Base-by-base conservation (phyloP, 2,113 vertebrate genomes). In the Campylomormyrus numenius region DNA sequence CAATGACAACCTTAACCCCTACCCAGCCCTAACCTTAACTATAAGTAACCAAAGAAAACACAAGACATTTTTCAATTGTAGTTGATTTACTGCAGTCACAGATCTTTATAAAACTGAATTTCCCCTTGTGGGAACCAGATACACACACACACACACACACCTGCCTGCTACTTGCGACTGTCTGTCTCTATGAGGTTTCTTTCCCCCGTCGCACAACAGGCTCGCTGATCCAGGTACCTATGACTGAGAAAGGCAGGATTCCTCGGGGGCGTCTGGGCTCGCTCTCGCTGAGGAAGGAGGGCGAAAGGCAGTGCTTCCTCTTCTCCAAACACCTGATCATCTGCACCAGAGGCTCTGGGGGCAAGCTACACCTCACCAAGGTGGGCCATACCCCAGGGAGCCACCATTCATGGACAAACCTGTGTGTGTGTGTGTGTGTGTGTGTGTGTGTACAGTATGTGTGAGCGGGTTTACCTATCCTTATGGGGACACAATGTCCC, bases 301-400 rank as follows among this genome's bases (percentile, higher is more conserved):
- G 98, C 0, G 98, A 99, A 93, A 95, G 98, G 21, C 98, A 99
- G 92, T 99, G 98, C 94, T 99, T 99, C 95, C 97, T 99, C 89
- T 99, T 99, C 95, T 99, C 98, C 93, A 99, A 99, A 93, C 98
- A 99, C 93, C 92, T 99, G 62, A 98, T 99, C 93, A 97, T 99
- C 94, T 99, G 98, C 93, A 98, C 97, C 91, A 93, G 98, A 21
- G 97, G 98, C 91, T 99, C 98, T 0, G 98, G 98, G 0, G 98
- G 97, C 2, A 99, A 99, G 87, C 96, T 99, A 89, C 98, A 99
- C 93, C 96, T 99, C 87, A 98, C 98, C 89, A 99, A 99, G 97
- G 98, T 99, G 21, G 21, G 42, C 45, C 45, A n/a, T 39, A 35
- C 15, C 35, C 35, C 6, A 77, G 35, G 31, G 31, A 77, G 35